Evolutionary conservation across 2,797 vertebrate species (phyloP).

Genomic region (Fundulus diaphanus): DNA sequence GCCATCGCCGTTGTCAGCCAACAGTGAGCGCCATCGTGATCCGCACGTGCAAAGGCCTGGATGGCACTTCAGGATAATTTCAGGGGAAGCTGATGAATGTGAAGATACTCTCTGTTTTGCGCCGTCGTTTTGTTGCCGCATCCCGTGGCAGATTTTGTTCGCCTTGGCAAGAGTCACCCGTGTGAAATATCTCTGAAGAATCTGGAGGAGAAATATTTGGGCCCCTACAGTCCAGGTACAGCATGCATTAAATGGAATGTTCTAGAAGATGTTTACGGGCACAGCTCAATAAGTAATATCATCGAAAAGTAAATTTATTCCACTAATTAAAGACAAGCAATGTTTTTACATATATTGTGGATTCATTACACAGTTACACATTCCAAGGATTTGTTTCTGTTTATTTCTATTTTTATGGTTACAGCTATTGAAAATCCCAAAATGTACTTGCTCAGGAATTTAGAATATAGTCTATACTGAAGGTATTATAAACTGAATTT

Average conservation of each 20-base stretch:
- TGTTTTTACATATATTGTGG: too few species aligned
- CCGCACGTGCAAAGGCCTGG: constrained; percentile 4
- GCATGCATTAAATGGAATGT: not conserved
- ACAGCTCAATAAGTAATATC: not conserved
- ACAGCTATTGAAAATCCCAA: not conserved
- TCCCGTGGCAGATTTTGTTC: constrained; percentile 1
- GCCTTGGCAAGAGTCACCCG: not conserved
- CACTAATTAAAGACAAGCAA: not conserved
- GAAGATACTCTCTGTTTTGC: not conserved
- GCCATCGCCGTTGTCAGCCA: not conserved
- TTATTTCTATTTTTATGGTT: not conserved
- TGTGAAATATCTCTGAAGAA: not conserved
- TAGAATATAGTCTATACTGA: not conserved
- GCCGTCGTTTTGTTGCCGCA: not conserved
- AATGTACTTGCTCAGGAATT: not conserved
- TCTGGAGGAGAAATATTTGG: not conserved
- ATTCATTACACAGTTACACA: too few species aligned
- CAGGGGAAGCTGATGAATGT: constrained; percentile 19
- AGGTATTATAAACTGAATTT: not conserved
- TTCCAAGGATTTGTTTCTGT: not conserved
- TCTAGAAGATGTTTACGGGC: not conserved
- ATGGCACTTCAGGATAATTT: constrained; percentile 16
- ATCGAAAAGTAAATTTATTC: not conserved
- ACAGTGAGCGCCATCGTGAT: not conserved
- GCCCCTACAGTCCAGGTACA: not conserved